Percentiles rank a stretch among this genome's conserved stretches.
phyloP scores from a whole-genome alignment of 2,888 invertebrate genomes.

The Podotricha telesiphe region DNA sequence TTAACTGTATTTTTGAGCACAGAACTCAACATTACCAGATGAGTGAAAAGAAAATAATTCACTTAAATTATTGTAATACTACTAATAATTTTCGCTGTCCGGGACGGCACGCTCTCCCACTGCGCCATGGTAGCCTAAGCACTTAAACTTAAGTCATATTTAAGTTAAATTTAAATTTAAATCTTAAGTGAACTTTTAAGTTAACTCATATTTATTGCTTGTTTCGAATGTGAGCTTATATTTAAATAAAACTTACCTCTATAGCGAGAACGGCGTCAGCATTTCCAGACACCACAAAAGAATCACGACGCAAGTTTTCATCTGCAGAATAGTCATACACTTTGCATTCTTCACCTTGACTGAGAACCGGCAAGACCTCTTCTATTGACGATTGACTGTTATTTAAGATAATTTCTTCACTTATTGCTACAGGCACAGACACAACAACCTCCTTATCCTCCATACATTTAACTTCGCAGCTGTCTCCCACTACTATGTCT shows the following conservation, averaged over 20 bases:
- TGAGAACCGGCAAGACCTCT: constrained; percentile 47
- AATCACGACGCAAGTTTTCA: constrained; percentile 66
- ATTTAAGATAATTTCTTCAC: constrained; percentile 71
- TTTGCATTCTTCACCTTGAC: constrained; percentile 61
- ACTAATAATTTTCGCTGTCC: too few relatives aligned
- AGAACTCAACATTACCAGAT: too few relatives aligned
- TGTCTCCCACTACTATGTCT: constrained; percentile 73
- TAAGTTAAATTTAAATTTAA: too few relatives aligned
- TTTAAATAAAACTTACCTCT: constrained; percentile 59
- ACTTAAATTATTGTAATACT: too few relatives aligned
- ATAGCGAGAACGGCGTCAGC: constrained; percentile 76
- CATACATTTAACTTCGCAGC: constrained; percentile 60
- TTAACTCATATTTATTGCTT: too few relatives aligned
- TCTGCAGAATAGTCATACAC: constrained; percentile 73
- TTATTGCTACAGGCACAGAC: constrained; percentile 50
- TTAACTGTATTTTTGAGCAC: too few relatives aligned
- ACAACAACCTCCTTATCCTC: constrained; percentile 58
- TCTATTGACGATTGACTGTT: constrained; percentile 70
- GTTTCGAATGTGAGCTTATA: neutral
- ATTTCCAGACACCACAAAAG: constrained; percentile 67
- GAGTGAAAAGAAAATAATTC: too few relatives aligned
- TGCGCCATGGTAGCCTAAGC: too few relatives aligned
- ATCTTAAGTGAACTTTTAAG: too few relatives aligned
- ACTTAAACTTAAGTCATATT: too few relatives aligned
- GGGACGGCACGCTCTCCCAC: too few relatives aligned